Evolutionary conservation across 2,797 vertebrate species (phyloP).

Genomic region (Sphenodon punctatus): DNA sequence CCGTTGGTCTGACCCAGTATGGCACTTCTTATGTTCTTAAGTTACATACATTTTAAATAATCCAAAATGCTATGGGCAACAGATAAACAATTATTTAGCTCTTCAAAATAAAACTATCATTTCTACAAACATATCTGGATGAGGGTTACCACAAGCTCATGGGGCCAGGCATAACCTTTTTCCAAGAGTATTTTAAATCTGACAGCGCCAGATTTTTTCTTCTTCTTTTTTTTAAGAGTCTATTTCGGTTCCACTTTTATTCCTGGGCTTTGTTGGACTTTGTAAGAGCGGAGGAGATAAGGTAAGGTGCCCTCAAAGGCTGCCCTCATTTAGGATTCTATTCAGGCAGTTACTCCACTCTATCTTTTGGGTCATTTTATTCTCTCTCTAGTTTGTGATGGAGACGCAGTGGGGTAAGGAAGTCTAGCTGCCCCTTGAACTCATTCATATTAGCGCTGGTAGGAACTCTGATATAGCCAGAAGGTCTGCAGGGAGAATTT

Average conservation of each 20-base stretch:
- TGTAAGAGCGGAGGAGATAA: background rate
- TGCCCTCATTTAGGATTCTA: conserved; percentile 28
- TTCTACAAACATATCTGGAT: no score
- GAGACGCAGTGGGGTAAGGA: no score
- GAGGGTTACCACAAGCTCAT: conserved; percentile 16
- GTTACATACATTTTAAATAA: no score
- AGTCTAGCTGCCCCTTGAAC: no score
- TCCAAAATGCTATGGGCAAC: no score
- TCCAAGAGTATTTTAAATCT: background rate
- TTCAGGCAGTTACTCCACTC: conserved; percentile 4
- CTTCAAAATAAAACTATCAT: no score
- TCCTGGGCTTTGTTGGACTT: conserved; percentile 17
- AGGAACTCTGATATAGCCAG: no score
- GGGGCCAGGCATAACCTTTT: conserved; percentile 27
- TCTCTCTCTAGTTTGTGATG: background rate
- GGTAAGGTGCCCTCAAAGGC: conserved; percentile 11
- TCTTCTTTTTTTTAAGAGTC: no score
- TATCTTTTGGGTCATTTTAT: conserved; percentile 11
- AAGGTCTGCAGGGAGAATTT: background rate
- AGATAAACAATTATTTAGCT: no score
- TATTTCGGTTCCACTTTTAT: conserved; percentile 20
- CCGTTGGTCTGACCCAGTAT: no score
- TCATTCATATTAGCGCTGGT: background rate
- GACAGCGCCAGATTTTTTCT: no score
- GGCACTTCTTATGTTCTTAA: no score